Evolutionary conservation across 2,797 vertebrate species (phyloP), one percentile per base, ranked within the genome.

Genomic region (Enteromius treurensis): DNA sequence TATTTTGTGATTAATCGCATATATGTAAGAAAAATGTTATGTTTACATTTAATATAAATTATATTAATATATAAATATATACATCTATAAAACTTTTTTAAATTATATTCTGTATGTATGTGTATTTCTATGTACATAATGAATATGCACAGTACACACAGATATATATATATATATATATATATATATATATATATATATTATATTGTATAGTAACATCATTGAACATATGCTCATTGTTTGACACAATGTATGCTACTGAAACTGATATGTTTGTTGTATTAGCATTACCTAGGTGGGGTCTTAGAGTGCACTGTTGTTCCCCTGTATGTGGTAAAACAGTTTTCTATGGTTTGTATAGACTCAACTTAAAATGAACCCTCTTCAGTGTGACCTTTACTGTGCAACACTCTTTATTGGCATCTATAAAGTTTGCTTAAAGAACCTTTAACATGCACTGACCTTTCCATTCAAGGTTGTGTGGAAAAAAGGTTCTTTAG

Each of bases 221-320:
- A 37, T 19, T 55, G 29, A 74, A 49, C 1, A 51, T 26, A 10
- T 42, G 53, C 53, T n/a, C 2, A 47, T 29, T 45, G 29, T 70
- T 71, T 45, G 32, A 40, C 42, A 60, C 80, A 74, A 5, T 47
- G 5, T 37, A 15, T 62, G 26, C 55, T 60, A 17, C 19, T 64
- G 68, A 73, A 81, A 74, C 55, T 8, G 55, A 73, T 64, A 64
- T 10, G 19, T 51, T 51, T 49, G 29, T n/a, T 49, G 21, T 26
- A 74, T 64, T 65, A 19, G 6, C 2, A 10, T 74, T 40, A 13
- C 58, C 69, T 64, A 40, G 49, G 11, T 67, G 23, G n/a, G 19
- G 19, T 77, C 47, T 34, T 58, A 29, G 15, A 45, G 19, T 62
- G 11, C 21, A 13, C 26, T 40, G 14, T 81, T 37, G 69, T 76